phyloP scores from a whole-genome alignment of 1,140 invertebrate species.

The Zophobas morio region DNA sequence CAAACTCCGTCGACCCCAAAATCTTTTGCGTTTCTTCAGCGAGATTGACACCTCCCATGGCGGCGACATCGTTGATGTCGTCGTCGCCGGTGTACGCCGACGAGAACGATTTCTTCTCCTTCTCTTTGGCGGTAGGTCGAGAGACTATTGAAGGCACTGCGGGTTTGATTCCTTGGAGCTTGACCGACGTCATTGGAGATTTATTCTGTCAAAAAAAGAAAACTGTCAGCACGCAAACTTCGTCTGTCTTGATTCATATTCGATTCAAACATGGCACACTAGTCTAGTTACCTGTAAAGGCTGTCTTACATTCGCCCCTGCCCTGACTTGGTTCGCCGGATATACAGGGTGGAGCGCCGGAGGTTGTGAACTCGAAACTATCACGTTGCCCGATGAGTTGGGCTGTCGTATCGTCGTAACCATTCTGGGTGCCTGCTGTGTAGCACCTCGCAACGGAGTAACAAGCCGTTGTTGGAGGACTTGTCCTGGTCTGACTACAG shows the following conservation, averaged over 20 bases:
- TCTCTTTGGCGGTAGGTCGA: constrained; percentile 72
- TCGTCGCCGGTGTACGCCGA: constrained; percentile 80
- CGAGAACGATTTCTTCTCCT: constrained; percentile 77
- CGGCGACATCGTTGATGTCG: constrained; percentile 98
- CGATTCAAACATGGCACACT: too few species aligned
- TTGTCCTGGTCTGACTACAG: constrained; percentile 69
- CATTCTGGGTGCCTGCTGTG: constrained; percentile 63
- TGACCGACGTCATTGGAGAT: constrained; percentile 55
- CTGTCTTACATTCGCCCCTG: constrained; percentile 59
- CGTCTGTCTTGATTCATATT: neutral
- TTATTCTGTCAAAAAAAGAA: constrained; percentile 18
- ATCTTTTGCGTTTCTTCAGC: constrained; percentile 97
- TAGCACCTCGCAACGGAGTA: constrained; percentile 62
- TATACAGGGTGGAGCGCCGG: constrained; percentile 67
- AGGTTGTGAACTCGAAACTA: constrained; percentile 64
- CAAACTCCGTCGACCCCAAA: constrained; percentile 94
- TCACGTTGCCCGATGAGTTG: constrained; percentile 55
- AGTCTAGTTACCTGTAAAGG: constrained; percentile 59
- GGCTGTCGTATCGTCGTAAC: constrained; percentile 66
- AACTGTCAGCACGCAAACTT: neutral
- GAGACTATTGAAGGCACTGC: constrained; percentile 64
- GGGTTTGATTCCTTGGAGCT: constrained; percentile 63
- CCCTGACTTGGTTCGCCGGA: constrained; percentile 58
- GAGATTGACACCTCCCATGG: constrained; percentile 99
- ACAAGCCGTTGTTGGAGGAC: constrained; percentile 71